Conservation (phyloP, 1,140 invertebrate genomes). For the Coelopa frigida region DNA sequence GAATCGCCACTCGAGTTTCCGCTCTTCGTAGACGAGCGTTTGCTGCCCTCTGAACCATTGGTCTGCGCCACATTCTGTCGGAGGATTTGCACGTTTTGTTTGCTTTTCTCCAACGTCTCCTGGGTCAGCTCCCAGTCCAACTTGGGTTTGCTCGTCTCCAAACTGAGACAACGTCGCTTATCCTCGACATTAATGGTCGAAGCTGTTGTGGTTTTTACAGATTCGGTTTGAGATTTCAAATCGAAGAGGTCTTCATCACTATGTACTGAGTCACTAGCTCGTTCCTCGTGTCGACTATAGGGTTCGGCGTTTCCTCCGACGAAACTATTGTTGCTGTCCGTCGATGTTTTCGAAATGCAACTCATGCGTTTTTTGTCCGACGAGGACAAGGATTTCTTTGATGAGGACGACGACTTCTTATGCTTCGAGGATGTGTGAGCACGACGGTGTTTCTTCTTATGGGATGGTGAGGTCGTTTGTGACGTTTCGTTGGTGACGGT, state of each 20-base stretch:
- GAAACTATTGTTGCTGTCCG: constrained; percentile 37
- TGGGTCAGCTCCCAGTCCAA: constrained; percentile 24
- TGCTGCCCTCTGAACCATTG: constrained; percentile 15
- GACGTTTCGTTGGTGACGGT: neutral
- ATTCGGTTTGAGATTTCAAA: constrained; percentile 9
- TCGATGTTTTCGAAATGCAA: constrained; percentile 41
- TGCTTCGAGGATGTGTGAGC: neutral
- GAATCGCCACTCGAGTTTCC: constrained; percentile 16
- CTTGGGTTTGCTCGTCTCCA: constrained; percentile 35
- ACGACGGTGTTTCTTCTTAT: neutral
- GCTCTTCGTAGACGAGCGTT: constrained; percentile 34
- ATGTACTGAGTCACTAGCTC: constrained; percentile 7
- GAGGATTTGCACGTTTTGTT: constrained; percentile 41
- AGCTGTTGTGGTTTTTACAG: constrained; percentile 13
- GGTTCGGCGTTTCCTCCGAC: constrained; percentile 15
- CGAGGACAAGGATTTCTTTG: constrained; percentile 18
- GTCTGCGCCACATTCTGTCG: constrained; percentile 28
- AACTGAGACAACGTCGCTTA: constrained; percentile 39
- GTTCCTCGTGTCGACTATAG: constrained; percentile 3
- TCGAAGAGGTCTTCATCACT: constrained; percentile 15
- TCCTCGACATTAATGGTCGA: constrained; percentile 40
- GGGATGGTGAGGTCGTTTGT: neutral
- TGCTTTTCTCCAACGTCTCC: constrained; percentile 40
- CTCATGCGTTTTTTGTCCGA: constrained; percentile 39
- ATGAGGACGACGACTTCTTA: neutral